Evolutionary conservation across 2,113 vertebrate genomes (phyloP).

Genomic region (Neodontobutis hainanensis): DNA sequence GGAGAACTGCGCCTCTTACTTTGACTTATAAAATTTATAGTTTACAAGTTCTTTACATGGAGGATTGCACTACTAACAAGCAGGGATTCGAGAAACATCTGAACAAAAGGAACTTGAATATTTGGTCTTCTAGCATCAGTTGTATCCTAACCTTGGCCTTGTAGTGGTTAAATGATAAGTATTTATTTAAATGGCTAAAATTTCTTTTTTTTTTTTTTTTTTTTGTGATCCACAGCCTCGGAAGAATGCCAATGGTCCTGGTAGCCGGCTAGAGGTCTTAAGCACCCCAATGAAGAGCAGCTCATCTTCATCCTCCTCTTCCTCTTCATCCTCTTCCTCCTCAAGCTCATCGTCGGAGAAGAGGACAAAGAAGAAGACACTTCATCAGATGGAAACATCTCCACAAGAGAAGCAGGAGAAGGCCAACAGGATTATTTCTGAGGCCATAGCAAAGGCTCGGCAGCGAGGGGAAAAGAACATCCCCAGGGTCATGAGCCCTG

Average conservation of each 20-base stretch:
- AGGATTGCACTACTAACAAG: background rate
- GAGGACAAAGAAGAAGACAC: conserved; percentile 85
- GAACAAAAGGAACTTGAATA: too few relatives aligned
- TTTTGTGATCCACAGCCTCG: conserved; percentile 82
- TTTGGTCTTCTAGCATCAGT: too few relatives aligned
- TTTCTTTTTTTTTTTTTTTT: background rate
- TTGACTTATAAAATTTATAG: too few relatives aligned
- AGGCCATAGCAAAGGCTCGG: conserved; percentile 94
- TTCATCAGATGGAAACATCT: conserved; percentile 81
- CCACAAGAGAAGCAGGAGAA: conserved; percentile 95
- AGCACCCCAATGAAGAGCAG: conserved; percentile 92
- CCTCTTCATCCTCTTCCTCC: conserved; percentile 78
- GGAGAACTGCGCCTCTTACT: too few relatives aligned
- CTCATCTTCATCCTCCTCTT: conserved; percentile 77
- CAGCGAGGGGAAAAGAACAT: conserved; percentile 97
- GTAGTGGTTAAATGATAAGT: too few relatives aligned
- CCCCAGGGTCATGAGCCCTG: conserved; percentile 96
- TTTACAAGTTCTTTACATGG: background rate
- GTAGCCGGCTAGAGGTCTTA: conserved; percentile 85
- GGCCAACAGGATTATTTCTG: conserved; percentile 98
- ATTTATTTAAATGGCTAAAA: background rate
- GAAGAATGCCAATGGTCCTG: conserved; percentile 93
- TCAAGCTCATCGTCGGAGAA: conserved; percentile 80
- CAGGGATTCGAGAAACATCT: too few relatives aligned
- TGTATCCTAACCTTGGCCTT: too few relatives aligned